phyloP scores from a whole-genome alignment of 2,888 invertebrate genomes.

The Proisotoma minuta region DNA sequence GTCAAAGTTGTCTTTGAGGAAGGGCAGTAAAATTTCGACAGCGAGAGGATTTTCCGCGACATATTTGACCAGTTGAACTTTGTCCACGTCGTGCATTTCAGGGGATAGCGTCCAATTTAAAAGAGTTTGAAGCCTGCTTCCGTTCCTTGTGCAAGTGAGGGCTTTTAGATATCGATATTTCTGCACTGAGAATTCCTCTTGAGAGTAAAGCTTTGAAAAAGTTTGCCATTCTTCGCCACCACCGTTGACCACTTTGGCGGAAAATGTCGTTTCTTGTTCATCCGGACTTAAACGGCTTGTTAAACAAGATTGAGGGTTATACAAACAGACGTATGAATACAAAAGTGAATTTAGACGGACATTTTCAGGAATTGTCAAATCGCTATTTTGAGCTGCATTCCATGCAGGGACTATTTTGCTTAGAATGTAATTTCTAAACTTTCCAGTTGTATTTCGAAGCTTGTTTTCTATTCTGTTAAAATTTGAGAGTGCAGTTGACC shows the following conservation, averaged over 20 bases:
- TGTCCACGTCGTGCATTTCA: slow-evolving; percentile 33
- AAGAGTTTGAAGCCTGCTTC: slow-evolving; percentile 10
- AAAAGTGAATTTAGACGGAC: slow-evolving; percentile 14
- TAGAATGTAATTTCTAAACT: slow-evolving; percentile 28
- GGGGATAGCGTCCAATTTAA: slow-evolving; percentile 18
- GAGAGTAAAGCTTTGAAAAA: slow-evolving; percentile 21
- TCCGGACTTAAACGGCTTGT: too few relatives aligned
- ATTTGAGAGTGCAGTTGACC: slow-evolving; percentile 25
- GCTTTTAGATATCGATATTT: slow-evolving; percentile 28
- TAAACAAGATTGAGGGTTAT: background rate
- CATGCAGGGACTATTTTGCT: slow-evolving; percentile 16
- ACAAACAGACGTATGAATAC: slow-evolving; percentile 17
- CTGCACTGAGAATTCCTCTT: slow-evolving; percentile 29
- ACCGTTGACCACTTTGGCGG: slow-evolving; percentile 17
- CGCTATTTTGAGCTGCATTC: slow-evolving; percentile 7
- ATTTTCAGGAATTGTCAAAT: background rate
- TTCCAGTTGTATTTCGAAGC: slow-evolving; percentile 15
- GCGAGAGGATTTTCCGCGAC: slow-evolving; percentile 25
- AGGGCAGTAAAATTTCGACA: slow-evolving; percentile 15
- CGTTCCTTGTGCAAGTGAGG: slow-evolving; percentile 15
- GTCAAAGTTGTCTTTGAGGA: slow-evolving; percentile 25
- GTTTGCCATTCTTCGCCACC: background rate
- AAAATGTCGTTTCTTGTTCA: slow-evolving; percentile 21
- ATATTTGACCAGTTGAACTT: slow-evolving; percentile 21
- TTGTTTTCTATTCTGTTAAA: slow-evolving; percentile 18